These are phyloP conservation scores for Ctena decussata DNA, from an alignment of 2,888 invertebrate species.

Conservation along the genomic window DNA sequence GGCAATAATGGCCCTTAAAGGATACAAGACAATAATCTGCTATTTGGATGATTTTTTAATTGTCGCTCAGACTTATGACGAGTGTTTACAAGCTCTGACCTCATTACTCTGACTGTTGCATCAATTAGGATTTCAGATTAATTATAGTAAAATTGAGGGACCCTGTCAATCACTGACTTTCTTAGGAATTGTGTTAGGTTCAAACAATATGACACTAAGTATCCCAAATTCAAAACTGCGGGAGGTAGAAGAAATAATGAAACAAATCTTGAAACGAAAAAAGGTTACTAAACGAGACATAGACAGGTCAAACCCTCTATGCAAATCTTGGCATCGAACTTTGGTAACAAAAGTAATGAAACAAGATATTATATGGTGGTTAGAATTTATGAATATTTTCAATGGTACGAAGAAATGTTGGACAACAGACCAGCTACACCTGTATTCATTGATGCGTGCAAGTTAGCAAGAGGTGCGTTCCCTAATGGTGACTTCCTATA, in stretches of 20 bases:
- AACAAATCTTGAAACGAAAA: neutral
- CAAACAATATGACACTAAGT: conserved; percentile 6
- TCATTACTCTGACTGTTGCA: neutral
- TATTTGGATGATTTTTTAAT: conserved; percentile 37
- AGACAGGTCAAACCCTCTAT: neutral
- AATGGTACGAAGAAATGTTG: neutral
- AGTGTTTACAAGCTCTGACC: neutral
- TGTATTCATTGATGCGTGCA: neutral
- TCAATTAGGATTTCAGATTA: conserved; percentile 26
- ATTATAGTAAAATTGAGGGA: conserved; percentile 28
- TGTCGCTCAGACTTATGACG: conserved; percentile 17
- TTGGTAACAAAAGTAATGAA: neutral
- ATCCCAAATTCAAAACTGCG: neutral
- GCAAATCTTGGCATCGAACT: conserved; percentile 20
- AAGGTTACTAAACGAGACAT: neutral
- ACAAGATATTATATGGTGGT: neutral
- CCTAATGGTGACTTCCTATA: neutral
- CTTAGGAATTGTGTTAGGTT: neutral
- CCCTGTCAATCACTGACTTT: conserved; percentile 7
- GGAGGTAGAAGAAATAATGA: neutral
- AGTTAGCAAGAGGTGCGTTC: neutral
- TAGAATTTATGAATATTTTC: neutral
- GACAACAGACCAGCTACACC: neutral
- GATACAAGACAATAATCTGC: conserved; percentile 12
- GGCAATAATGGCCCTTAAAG: conserved; percentile 8